These are phyloP conservation scores for Scaptodrosophila lebanonensis DNA, from an alignment of 1,140 invertebrate genomes.

Conservation along the genomic window DNA sequence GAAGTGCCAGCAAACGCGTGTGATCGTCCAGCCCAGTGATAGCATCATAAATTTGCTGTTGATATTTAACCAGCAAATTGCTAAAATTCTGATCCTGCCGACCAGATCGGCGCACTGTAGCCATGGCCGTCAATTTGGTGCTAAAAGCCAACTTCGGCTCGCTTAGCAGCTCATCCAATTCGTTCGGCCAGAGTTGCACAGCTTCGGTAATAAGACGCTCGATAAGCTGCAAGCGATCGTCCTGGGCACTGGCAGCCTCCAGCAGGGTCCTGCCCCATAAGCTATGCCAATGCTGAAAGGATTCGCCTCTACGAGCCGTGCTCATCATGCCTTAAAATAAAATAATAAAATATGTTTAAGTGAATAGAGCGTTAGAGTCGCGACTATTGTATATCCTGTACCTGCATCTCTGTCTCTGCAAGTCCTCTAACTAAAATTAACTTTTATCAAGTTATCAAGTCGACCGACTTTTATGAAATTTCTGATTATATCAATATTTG, in stretches of 20 bases:
- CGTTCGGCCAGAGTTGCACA: constrained; percentile 37
- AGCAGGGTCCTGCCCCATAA: constrained; percentile 42
- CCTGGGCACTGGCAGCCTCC: constrained; percentile 3
- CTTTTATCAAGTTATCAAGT: no score
- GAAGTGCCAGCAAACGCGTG: constrained; percentile 80
- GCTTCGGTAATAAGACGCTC: constrained; percentile 51
- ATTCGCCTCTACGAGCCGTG: constrained; percentile 13
- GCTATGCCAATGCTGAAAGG: constrained; percentile 30
- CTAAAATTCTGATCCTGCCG: constrained; percentile 24
- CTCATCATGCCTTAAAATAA: constrained; percentile 36
- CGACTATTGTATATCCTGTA: neutral
- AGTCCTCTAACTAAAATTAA: no score
- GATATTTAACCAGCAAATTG: constrained; percentile 22
- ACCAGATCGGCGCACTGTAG: constrained; percentile 41
- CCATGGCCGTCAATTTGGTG: constrained; percentile 48
- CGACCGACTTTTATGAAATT: no score
- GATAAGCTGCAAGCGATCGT: constrained; percentile 24
- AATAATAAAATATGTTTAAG: neutral
- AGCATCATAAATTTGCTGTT: constrained; percentile 15
- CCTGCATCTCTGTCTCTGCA: no score
- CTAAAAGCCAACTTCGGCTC: constrained; percentile 29
- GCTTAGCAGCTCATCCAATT: constrained; percentile 26
- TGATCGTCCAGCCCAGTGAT: constrained; percentile 52
- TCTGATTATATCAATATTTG: no score
- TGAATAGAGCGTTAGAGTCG: neutral